Base-by-base conservation (phyloP, 2,888 invertebrate genomes). In the Andricus quercusramuli region DNA sequence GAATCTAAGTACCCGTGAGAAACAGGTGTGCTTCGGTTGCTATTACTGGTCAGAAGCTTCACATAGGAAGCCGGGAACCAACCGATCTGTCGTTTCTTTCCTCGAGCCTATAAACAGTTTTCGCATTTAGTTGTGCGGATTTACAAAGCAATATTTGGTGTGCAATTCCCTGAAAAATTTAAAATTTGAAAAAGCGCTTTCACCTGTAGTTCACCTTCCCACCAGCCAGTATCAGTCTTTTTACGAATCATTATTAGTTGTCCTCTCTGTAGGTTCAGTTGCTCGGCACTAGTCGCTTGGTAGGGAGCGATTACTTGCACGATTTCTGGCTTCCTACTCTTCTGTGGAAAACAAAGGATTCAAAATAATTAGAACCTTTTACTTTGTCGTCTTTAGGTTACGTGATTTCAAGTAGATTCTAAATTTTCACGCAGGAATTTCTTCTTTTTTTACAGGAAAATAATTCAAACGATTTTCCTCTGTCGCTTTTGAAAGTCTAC, bases 21-120 rank as follows among this genome's bases (percentile, higher is more conserved):
- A 51, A 93, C 88, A 13, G 93, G 93, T 41, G 93, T 93, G 82
- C 92, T 93, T 79, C 93, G 89, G 85, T 93, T 93, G 81, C 93
- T 93, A 80, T 90, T 92, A 85, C 92, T 93, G 22, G 91, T 91
- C 59, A 93, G 86, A 51, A 91, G 89, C 94, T 99, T 99, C 13
- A 99, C 98, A 91, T 99, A 99, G 83, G 98, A 98, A 41, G 99
- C 99, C 0, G 99, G 99, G 94, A 99, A 99, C 99, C 99, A 99
- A 3, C 99, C 99, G 56, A 98, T 96, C 93, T 98, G 98, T 56
- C 97, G 94, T 91, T 97, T 97, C 88, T 97, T 95, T 1, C 99
- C 98, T 86, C 94, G 94, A 20, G 94, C 94, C 94, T 94, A 84
- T 15, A 85, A 84, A 79, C 2, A 22, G 22, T n/a, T 59, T 59